Evolutionary conservation across 2,113 vertebrate species (phyloP).

Genomic region (Parus major): DNA sequence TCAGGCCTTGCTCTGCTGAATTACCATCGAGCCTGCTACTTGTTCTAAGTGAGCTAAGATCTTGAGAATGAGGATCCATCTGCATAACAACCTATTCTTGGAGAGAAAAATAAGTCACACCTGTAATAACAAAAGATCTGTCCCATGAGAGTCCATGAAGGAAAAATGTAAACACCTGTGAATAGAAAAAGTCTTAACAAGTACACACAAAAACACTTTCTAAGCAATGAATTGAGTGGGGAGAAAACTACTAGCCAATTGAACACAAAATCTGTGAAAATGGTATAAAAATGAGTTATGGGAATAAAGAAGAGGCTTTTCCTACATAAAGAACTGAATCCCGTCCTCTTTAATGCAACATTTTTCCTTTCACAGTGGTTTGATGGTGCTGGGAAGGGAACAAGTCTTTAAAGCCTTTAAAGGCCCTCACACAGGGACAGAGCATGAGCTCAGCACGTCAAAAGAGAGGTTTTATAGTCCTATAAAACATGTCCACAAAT

Average conservation of each 20-base stretch:
- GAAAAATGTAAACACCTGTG: neutral
- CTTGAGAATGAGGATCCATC: neutral
- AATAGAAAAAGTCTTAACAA: too few relatives aligned
- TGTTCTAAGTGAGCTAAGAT: neutral
- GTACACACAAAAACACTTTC: too few relatives aligned
- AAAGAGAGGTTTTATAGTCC: neutral
- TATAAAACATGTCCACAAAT: conserved; percentile 7
- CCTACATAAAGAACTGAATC: neutral
- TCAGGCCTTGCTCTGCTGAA: neutral
- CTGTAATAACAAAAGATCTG: neutral
- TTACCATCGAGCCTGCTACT: neutral
- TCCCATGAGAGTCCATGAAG: neutral
- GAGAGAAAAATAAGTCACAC: neutral
- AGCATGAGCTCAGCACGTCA: neutral
- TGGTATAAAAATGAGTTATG: neutral
- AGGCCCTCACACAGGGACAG: neutral
- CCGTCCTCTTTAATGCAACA: neutral
- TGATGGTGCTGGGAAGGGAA: neutral
- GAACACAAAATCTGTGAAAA: neutral
- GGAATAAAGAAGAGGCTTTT: neutral
- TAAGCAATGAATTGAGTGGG: too few relatives aligned
- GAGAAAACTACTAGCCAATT: too few relatives aligned
- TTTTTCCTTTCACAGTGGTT: neutral
- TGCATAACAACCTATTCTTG: neutral
- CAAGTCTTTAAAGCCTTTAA: neutral